phyloP scores from a whole-genome alignment of 2,797 vertebrate genomes.

The Arctocebus calabarensis region DNA sequence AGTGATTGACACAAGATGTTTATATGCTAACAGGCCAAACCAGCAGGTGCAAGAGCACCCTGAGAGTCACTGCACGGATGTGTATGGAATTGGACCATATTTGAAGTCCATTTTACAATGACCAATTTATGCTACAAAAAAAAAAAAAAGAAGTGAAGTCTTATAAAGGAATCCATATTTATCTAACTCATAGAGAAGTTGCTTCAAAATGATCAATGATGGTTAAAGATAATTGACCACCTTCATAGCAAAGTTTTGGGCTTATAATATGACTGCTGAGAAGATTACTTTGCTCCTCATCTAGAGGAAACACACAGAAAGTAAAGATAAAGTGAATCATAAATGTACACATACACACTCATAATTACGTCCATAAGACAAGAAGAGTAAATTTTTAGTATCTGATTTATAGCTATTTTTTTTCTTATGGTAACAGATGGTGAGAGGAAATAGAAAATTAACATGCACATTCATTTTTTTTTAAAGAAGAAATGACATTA shows the following conservation, averaged over 20 bases:
- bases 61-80: not conserved
- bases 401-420: conserved; percentile 47
- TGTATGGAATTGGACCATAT: not conserved
- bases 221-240: not conserved
- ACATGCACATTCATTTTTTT: conserved; percentile 55
- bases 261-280: not conserved
- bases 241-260: not conserved
- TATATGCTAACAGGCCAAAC: not conserved
- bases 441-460: conserved; percentile 69
- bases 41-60: not conserved
- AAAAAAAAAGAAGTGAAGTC: not conserved
- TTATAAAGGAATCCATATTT: not conserved
- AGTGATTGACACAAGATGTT: not conserved
- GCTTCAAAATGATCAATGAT: not conserved
- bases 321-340: conserved; percentile 6
- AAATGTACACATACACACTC: not conserved
- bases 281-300: not conserved
- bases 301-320: conserved; percentile 27
- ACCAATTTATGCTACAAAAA: not conserved
- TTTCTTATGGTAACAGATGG: conserved; percentile 65
- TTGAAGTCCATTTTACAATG: not conserved
- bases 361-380: conserved; percentile 42
- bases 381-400: conserved; percentile 61
- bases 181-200: not conserved
- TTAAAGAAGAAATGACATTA: conserved; percentile 56